Conservation (phyloP, 2,888 invertebrate genomes). For the Athripsodes cinereus region DNA sequence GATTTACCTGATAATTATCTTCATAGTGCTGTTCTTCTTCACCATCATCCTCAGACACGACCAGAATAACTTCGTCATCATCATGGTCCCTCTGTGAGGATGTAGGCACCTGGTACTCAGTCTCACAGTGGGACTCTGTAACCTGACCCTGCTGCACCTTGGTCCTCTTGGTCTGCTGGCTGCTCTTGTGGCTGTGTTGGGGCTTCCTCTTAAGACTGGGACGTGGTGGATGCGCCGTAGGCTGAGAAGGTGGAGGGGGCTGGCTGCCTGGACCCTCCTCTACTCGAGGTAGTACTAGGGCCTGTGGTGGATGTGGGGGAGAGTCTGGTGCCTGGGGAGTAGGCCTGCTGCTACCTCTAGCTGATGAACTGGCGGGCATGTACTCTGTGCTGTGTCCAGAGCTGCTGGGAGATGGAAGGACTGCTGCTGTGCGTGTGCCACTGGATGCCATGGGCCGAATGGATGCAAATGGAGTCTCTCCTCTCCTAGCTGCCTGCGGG, state of each 20-base stretch:
- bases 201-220: neutral
- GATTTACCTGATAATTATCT: constrained; percentile 48
- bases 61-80: constrained; percentile 71
- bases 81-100: constrained; percentile 83
- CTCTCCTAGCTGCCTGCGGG: constrained; percentile 57
- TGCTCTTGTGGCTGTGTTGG: constrained; percentile 37
- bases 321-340: constrained; percentile 63
- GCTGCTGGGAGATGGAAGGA: constrained; percentile 72
- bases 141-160: constrained; percentile 11
- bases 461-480: constrained; percentile 84
- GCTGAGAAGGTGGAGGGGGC: neutral
- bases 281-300: neutral
- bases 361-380: constrained; percentile 79
- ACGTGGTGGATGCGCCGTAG: neutral
- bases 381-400: constrained; percentile 69
- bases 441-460: constrained; percentile 80
- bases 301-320: constrained; percentile 6
- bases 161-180: constrained; percentile 26
- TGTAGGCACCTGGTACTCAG: constrained; percentile 81
- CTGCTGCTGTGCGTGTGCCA: constrained; percentile 64
- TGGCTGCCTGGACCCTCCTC: neutral
- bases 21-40: constrained; percentile 58
- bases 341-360: constrained; percentile 45
- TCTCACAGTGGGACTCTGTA: constrained; percentile 43
- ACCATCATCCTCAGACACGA: constrained; percentile 76